Evolutionary conservation across 2,888 invertebrate genomes (phyloP).

Genomic region (Matsumyia berberina): DNA sequence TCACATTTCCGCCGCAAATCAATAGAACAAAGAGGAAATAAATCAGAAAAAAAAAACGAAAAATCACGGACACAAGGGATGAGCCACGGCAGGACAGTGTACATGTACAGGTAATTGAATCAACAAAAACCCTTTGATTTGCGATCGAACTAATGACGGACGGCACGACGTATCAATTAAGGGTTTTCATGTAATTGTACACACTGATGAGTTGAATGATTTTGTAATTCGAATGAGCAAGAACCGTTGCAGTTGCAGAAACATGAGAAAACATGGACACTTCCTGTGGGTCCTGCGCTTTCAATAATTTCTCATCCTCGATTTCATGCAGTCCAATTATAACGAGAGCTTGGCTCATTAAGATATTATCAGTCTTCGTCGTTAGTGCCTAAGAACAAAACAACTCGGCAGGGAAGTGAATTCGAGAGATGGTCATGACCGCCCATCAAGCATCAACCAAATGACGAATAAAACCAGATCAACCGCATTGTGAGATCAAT

Average conservation of each 20-base stretch:
- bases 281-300: neutral
- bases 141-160: conserved; percentile 9
- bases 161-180: conserved; percentile 12
- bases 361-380: too few relatives aligned
- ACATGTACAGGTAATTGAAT: conserved; percentile 11
- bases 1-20: conserved; percentile 37
- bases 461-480: too few relatives aligned
- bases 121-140: conserved; percentile 8
- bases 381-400: too few relatives aligned
- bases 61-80: conserved; percentile 2
- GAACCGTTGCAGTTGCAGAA: too few relatives aligned
- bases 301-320: too few relatives aligned
- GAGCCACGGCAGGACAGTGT: neutral
- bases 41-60: conserved; percentile 1
- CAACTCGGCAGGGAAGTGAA: too few relatives aligned
- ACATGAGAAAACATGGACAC: neutral
- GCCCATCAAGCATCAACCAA: too few relatives aligned
- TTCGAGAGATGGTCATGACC: too few relatives aligned
- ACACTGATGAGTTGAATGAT: neutral
- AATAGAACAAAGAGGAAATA: neutral
- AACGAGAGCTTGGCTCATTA: too few relatives aligned
- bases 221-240: too few relatives aligned
- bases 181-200: neutral
- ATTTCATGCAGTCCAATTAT: too few relatives aligned
- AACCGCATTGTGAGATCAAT: too few relatives aligned